phyloP scores from a whole-genome alignment of 2,888 invertebrate species.

The Orthosia gothica region DNA sequence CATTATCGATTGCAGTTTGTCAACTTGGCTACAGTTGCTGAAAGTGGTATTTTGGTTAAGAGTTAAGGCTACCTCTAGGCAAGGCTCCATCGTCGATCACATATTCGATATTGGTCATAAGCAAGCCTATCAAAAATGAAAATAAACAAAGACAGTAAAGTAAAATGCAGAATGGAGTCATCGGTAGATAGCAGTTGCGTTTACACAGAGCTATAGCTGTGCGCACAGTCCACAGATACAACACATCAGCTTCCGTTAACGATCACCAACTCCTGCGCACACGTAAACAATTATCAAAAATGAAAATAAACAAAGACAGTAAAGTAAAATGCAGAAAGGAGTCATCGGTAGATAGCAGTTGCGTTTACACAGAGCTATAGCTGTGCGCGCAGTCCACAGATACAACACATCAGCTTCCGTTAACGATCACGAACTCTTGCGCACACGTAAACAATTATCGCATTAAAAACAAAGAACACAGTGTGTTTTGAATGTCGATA shows the following conservation, averaged over 20 bases:
- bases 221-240: constrained; percentile 54
- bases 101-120: background rate
- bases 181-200: constrained; percentile 62
- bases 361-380: constrained; percentile 58
- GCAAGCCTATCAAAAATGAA: background rate
- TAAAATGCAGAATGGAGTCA: constrained; percentile 39
- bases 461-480: constrained; percentile 83
- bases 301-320: constrained; percentile 23
- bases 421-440: constrained; percentile 77
- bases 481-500: constrained; percentile 70
- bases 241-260: constrained; percentile 76
- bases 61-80: too few species aligned
- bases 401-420: constrained; percentile 72
- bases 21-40: too few species aligned
- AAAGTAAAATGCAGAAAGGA: constrained; percentile 35
- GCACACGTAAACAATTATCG: constrained; percentile 83
- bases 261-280: constrained; percentile 73
- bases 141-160: constrained; percentile 31
- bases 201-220: constrained; percentile 56
- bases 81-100: too few species aligned
- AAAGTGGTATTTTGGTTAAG: too few species aligned
- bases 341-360: constrained; percentile 61
- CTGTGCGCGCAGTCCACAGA: constrained; percentile 47
- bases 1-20: too few species aligned
- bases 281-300: constrained; percentile 85